Evolutionary conservation across 2,797 vertebrate species (phyloP), one percentile per base, ranked within the genome.

Genomic region (Manis pentadactyla): DNA sequence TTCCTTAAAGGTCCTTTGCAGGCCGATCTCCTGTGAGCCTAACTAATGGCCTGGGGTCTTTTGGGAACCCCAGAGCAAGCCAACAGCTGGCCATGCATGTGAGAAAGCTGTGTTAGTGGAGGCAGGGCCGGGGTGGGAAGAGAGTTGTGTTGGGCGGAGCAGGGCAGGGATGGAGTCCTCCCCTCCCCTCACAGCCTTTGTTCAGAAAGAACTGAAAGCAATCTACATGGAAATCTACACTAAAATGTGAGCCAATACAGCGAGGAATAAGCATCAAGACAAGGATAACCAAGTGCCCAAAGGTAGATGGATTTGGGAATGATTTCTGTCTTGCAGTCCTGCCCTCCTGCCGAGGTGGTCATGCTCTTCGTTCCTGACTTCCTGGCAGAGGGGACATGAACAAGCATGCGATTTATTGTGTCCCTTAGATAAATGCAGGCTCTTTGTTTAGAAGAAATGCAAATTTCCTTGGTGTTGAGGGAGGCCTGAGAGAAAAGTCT

Each of bases 71-170:
- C 34, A 66, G 49, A 68, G 71, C 4, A 37, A 19, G 11, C 51
- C 0, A 12, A 34, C 7, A 68, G 34, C 51, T 23, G n/a, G 73
- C 59, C 3, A 0, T 0, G 15, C 23, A 9, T 8, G 31, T 3
- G 2, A 34, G 63, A 37, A n/a, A 7, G 69, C 27, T 51, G 27
- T 17, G 2, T 37, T 55, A 29, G 2, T 5, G 46, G 19, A 37
- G 46, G 37, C 10, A 49, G 68, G 10, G 14, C 42, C 23, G 0
- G 23, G 11, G n/a, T 42, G 31, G n/a, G 55, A n/a, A 51, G 46
- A 2, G 17, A 37, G 31, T 37, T 29, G 9, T n/a, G 31, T 34
- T 37, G 85, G 31, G 34, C 46, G 8, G 15, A 39, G n/a, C 31
- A 31, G 69, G 39, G 57, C n/a, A 15, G 49, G 12, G 21, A 66